A percentile compares a stretch with the other conserved stretches of the same genome.
Conservation (phyloP, 2,113 vertebrate species). For the Zapornia atra region DNA sequence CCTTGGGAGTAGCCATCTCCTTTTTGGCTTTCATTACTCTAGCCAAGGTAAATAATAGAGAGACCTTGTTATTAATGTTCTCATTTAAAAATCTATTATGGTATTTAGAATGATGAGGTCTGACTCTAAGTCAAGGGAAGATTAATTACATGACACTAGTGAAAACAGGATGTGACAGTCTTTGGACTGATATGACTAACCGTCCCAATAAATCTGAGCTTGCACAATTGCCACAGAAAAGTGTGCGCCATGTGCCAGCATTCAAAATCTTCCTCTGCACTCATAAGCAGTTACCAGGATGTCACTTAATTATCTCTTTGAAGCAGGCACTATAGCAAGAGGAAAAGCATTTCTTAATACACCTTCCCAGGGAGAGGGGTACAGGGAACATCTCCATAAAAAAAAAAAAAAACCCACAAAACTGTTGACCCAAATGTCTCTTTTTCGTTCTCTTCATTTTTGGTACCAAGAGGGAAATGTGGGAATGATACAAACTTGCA, state of each 20-base stretch:
- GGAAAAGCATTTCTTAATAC: slow-evolving; percentile 24
- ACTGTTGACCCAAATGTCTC: neutral
- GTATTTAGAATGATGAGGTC: slow-evolving; percentile 54
- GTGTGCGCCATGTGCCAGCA: neutral
- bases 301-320: slow-evolving; percentile 51
- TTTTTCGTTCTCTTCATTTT: neutral
- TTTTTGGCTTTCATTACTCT: slow-evolving; percentile 30
- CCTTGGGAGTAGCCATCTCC: slow-evolving; percentile 52
- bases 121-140: slow-evolving; percentile 59
- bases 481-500: neutral
- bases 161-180: slow-evolving; percentile 64
- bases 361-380: neutral
- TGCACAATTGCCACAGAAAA: slow-evolving; percentile 46
- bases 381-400: neutral
- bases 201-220: slow-evolving; percentile 62
- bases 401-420: neutral
- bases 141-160: slow-evolving; percentile 66
- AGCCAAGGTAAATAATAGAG: slow-evolving; percentile 57
- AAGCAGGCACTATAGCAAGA: neutral
- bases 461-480: neutral
- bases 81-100: slow-evolving; percentile 49
- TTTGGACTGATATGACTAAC: slow-evolving; percentile 48
- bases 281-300: slow-evolving; percentile 20
- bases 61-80: slow-evolving; percentile 56
- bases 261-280: slow-evolving; percentile 18